A percentile compares a stretch with the other conserved stretches of the same genome.
These are phyloP conservation scores for Salminus brasiliensis DNA, from an alignment of 2,113 vertebrate genomes.

Conservation along the genomic window DNA sequence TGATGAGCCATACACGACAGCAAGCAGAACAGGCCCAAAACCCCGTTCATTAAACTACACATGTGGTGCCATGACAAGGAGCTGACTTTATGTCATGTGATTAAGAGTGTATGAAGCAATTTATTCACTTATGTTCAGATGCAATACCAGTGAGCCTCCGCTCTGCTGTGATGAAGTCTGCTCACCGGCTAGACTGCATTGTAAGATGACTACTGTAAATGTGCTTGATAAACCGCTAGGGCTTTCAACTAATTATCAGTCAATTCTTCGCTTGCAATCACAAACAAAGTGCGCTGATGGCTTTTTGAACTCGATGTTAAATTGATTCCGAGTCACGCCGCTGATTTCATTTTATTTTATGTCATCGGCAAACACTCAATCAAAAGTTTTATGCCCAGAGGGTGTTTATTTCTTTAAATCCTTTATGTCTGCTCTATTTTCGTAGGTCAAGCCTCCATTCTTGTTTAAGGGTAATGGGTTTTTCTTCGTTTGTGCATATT, in stretches of 20 bases:
- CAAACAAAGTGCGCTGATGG: conserved; percentile 18
- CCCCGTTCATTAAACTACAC: conserved; percentile 10
- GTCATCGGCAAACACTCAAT: neutral
- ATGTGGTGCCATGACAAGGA: neutral
- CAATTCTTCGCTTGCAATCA: conserved; percentile 22
- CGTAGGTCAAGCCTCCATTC: neutral
- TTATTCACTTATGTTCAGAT: neutral
- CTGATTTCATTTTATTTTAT: conserved; percentile 24
- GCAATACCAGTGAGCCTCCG: neutral
- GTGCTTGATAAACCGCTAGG: conserved; percentile 29
- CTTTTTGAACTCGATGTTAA: conserved; percentile 37
- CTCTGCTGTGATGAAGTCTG: conserved; percentile 12
- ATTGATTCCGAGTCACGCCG: conserved; percentile 35
- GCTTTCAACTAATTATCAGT: conserved; percentile 42
- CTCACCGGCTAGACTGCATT: conserved; percentile 25
- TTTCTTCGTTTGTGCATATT: no score
- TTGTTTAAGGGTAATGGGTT: no score
- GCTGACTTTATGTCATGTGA: conserved; percentile 8
- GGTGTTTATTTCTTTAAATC: conserved; percentile 9
- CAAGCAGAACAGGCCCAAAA: conserved; percentile 37
- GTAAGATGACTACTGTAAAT: conserved; percentile 32
- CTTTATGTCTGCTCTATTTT: neutral
- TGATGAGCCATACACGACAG: conserved; percentile 45
- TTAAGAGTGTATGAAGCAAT: conserved; percentile 26
- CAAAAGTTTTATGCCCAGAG: conserved; percentile 11